Base-by-base conservation (phyloP, 2,113 vertebrate species). In the Myiagra hebetior region DNA sequence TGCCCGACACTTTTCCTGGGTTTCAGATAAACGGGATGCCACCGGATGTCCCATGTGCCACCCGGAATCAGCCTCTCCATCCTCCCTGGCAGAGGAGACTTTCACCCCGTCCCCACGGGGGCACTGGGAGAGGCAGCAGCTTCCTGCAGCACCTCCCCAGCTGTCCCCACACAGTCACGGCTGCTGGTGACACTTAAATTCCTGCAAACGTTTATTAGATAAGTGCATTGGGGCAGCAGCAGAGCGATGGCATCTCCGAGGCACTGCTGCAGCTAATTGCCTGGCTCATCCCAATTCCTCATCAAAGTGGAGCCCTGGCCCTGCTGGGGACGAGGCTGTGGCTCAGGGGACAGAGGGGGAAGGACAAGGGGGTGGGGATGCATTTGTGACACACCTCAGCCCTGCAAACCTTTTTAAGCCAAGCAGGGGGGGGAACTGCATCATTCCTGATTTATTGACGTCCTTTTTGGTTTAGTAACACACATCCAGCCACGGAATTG, bases 1-100 rank as follows among this genome's bases (percentile, higher is more conserved):
- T 0, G 0, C 22, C 31, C 2, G 1, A 3, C 0, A 0, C 37
- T 80, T 83, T 39, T 4, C 18, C 49, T 1, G 21, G 5, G 4
- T 52, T 60, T 56, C 3, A 10, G 83, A 24, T 18, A 15, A 82
- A 55, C 5, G 55, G 31, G 35, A 27, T 27, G 2, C 14, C 26
- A 0, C 1, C 63, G 42, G 24, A 11, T 47, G 39, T 6, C 10
- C 47, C 0, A 1, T 0, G 1, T 6, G 5, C 22, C 28, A 7
- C 30, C 33, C 49, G 16, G 15, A 12, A 44, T 3, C 9, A 4
- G 12, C 63, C 50, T 74, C 82, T 85, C 87, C 90, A 33, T 13
- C 59, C 76, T 67, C 37, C 23, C 82, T 7, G 39, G 23, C 23
- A 3, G 5, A 11, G 20, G 53, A 68, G 15, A n/a, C 3, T 24